These are phyloP conservation scores for Ahaetulla prasina DNA, from an alignment of 2,113 vertebrate species.

Conservation along the genomic window DNA sequence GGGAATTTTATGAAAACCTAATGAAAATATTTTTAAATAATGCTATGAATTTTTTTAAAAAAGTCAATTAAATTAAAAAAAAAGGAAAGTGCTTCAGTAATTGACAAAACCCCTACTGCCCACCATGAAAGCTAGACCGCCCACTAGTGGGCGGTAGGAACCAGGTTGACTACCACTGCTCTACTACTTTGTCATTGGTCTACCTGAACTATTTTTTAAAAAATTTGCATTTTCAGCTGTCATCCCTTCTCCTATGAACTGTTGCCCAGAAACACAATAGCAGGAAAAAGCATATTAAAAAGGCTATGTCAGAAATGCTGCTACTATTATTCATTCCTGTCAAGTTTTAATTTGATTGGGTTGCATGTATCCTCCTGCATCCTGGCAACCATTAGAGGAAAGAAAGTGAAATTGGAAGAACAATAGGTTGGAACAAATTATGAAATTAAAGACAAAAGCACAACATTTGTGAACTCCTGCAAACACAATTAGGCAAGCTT, in stretches of 20 bases:
- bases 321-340: neutral
- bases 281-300: neutral
- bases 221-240: neutral
- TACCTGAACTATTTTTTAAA: neutral
- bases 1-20: too few relatives aligned
- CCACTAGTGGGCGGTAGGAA: too few relatives aligned
- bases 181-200: neutral
- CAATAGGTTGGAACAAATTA: neutral
- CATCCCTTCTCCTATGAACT: neutral
- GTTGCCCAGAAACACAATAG: neutral
- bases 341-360: neutral
- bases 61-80: too few relatives aligned
- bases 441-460: neutral
- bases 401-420: neutral
- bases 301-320: neutral
- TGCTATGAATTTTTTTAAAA: too few relatives aligned
- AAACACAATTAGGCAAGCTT: neutral
- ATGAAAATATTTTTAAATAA: too few relatives aligned
- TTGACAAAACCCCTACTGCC: too few relatives aligned
- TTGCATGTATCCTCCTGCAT: neutral
- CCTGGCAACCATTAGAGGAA: neutral
- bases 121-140: too few relatives aligned
- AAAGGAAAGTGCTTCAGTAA: too few relatives aligned
- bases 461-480: neutral
- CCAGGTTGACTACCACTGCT: too few relatives aligned